A percentile compares a stretch with the other conserved stretches of the same genome.
Conservation (phyloP, 2,797 vertebrate species). For the Oophaga sylvatica region DNA sequence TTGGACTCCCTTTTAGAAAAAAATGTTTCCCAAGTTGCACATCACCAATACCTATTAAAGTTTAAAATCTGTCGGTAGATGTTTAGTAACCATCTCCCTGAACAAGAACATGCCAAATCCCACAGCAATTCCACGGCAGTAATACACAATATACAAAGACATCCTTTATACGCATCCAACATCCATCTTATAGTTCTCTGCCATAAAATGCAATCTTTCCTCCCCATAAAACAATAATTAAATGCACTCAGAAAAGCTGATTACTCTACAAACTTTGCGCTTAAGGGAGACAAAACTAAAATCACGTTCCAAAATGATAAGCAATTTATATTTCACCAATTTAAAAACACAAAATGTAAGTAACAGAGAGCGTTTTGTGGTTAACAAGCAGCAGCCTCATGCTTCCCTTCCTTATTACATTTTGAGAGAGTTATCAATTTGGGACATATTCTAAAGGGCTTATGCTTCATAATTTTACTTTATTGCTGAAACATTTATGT, state of each 20-base stretch:
- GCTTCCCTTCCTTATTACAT: constrained; percentile 65
- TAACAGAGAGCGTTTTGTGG: constrained; percentile 32
- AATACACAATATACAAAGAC: constrained; percentile 57
- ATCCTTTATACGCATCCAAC: constrained; percentile 46
- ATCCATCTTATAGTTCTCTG: constrained; percentile 30
- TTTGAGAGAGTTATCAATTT: constrained; percentile 73
- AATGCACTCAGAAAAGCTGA: constrained; percentile 45
- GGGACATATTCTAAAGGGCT: constrained; percentile 74
- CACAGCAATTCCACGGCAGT: constrained; percentile 59
- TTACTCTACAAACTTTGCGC: constrained; percentile 47
- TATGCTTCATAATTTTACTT: constrained; percentile 75
- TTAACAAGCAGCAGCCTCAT: constrained; percentile 62
- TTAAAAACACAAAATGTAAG: constrained; percentile 48
- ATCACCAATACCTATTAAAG: constrained; percentile 58
- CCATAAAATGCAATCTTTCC: constrained; percentile 42
- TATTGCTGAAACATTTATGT: constrained; percentile 79
- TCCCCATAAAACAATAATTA: constrained; percentile 51
- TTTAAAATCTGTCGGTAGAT: constrained; percentile 54
- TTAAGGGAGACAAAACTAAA: constrained; percentile 25
- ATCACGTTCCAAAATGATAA: constrained; percentile 50
- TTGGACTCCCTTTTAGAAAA: constrained; percentile 54
- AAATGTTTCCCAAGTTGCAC: constrained; percentile 59
- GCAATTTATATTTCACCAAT: constrained; percentile 55
- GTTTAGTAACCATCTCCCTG: constrained; percentile 53
- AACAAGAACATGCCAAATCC: constrained; percentile 54